Base-by-base conservation (phyloP, 2,888 invertebrate species). In the Cheilosia pagana region DNA sequence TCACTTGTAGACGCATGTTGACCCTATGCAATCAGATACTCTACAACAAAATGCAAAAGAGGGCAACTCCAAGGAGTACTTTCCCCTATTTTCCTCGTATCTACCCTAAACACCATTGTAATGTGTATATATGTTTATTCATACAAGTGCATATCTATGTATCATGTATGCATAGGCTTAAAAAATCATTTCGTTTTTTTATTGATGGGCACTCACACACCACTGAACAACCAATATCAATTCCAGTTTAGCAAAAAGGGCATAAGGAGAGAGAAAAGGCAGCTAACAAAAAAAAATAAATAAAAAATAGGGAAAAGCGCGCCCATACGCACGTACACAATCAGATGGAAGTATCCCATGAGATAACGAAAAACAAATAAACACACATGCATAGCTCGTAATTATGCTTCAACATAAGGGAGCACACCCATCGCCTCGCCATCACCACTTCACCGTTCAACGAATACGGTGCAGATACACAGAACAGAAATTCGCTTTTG, bases 261-360 rank as follows among this genome's bases (percentile, higher is more conserved):
- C 16, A 75, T 7, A 53, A 16, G 41, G 55, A 53, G 12, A 39
- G 35, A 50, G 16, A 31, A 28, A 21, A 21, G 1, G 35, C 28
- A 35, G 50, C 10, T n/a, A 67, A 57, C 4, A 48, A 28, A 55
- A 39, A n/a, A 23, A 16, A n/a, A 14, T 23, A 48, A 25, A 21
- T 19, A 23, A 21, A 39, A 68, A 67, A 52, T 10, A 55, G 55
- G 77, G 67, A 78, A 72, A 78, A 59, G 65, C 71, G 63, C 72
- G 65, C 60, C 65, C 71, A 50, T 63, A 79, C 72, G 72, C 72
- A 72, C 72, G 59, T 79, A 71, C 39, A 72, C 65, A 60, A 78
- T 79, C 65, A 72, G 79, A 60, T 72, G 72, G 72, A 72, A 50
- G 55, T 65, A 52, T 67, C 65, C 63, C 63, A 59, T 65, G 59